These are phyloP conservation scores for Spizella passerina DNA, from an alignment of 2,797 vertebrate genomes.

Conservation along the genomic window DNA sequence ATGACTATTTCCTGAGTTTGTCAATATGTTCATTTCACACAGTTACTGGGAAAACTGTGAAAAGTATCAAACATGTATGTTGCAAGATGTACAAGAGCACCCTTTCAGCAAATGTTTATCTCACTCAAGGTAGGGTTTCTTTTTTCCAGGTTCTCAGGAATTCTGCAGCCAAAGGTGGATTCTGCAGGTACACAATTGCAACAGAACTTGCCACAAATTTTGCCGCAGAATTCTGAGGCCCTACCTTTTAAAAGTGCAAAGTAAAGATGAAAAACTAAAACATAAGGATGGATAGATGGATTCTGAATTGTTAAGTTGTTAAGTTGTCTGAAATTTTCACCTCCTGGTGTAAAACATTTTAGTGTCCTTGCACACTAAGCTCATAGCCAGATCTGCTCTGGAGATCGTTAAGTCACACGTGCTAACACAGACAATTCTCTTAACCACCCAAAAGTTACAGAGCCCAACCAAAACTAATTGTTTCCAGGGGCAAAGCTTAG, in stretches of 20 bases:
- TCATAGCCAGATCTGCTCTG: neutral
- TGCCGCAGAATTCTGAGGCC: constrained; percentile 81
- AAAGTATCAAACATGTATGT: constrained; percentile 37
- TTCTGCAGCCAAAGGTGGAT: constrained; percentile 81
- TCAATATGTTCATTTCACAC: constrained; percentile 34
- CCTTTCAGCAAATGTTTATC: constrained; percentile 75
- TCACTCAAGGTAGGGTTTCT: constrained; percentile 80
- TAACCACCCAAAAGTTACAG: neutral
- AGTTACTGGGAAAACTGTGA: constrained; percentile 43
- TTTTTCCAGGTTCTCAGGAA: constrained; percentile 82
- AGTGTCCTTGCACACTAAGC: constrained; percentile 8
- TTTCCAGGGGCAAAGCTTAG: constrained; percentile 7
- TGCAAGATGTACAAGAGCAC: constrained; percentile 75
- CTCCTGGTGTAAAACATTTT: neutral
- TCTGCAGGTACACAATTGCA: constrained; percentile 81
- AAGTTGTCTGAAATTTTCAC: neutral
- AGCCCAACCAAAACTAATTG: constrained; percentile 43
- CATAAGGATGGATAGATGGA: neutral
- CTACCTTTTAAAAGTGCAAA: constrained; percentile 67
- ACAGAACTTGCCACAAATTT: constrained; percentile 79
- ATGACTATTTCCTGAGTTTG: neutral
- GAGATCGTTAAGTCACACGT: neutral
- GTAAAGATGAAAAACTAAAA: constrained; percentile 47
- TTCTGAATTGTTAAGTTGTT: neutral
- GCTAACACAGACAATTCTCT: constrained; percentile 25